A percentile compares a stretch with the other conserved stretches of the same genome.
phyloP scores from a whole-genome alignment of 2,888 invertebrate genomes.

The Scaptomyza caliginosa region DNA sequence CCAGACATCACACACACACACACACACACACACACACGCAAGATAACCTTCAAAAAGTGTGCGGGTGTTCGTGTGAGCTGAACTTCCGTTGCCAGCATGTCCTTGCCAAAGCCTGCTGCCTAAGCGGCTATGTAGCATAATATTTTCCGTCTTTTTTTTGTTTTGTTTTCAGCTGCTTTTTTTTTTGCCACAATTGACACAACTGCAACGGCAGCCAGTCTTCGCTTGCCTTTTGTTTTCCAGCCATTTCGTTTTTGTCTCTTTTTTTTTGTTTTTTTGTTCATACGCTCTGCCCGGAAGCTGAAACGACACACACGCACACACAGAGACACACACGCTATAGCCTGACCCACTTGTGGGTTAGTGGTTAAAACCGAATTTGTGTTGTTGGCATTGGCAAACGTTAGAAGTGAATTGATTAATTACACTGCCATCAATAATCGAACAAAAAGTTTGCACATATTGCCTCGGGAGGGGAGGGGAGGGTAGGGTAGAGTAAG shows the following conservation, averaged over 20 bases:
- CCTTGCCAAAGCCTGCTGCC: slow-evolving; percentile 43
- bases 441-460: neutral
- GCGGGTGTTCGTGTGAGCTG: slow-evolving; percentile 15
- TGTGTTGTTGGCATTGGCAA: slow-evolving; percentile 30
- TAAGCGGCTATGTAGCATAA: slow-evolving; percentile 56
- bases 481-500: too few species aligned
- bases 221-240: slow-evolving; percentile 49
- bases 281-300: slow-evolving; percentile 61
- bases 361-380: slow-evolving; percentile 28
- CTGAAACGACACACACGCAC: slow-evolving; percentile 56
- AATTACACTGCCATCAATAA: slow-evolving; percentile 10
- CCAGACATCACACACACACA: slow-evolving; percentile 28
- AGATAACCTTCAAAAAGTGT: slow-evolving; percentile 44
- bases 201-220: slow-evolving; percentile 38
- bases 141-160: slow-evolving; percentile 59
- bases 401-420: slow-evolving; percentile 5
- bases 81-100: slow-evolving; percentile 54
- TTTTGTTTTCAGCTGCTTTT: too few species aligned
- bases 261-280: slow-evolving; percentile 1
- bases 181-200: slow-evolving; percentile 37
- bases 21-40: neutral
- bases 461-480: neutral
- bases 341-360: slow-evolving; percentile 2
- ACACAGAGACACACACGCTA: slow-evolving; percentile 2
- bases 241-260: slow-evolving; percentile 10